Evolutionary conservation across 2,113 vertebrate genomes (phyloP).

Genomic region (Carassius gibelio): DNA sequence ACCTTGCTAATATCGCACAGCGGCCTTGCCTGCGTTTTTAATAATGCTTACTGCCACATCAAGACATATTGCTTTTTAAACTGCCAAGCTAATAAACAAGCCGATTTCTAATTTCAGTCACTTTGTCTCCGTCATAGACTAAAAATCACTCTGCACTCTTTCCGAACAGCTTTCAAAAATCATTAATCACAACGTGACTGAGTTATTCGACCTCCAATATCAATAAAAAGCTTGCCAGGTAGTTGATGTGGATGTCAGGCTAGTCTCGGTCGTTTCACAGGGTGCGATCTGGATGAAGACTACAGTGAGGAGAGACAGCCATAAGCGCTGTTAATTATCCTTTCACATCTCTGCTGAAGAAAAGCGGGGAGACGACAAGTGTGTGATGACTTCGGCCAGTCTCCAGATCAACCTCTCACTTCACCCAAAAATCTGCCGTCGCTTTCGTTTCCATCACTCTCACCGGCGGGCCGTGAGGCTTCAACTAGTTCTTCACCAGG

Average conservation of each 20-base stretch:
- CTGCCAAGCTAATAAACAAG: not conserved
- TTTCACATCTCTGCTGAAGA: slow-evolving; percentile 39
- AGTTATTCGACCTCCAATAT: slow-evolving; percentile 50
- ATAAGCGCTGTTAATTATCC: slow-evolving; percentile 44
- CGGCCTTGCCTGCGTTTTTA: slow-evolving; percentile 28
- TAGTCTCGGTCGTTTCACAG: slow-evolving; percentile 9
- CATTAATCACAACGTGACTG: slow-evolving; percentile 51
- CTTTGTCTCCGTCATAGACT: not conserved
- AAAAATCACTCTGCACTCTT: not conserved
- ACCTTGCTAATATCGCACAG: not conserved
- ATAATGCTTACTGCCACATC: slow-evolving; percentile 22
- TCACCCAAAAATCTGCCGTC: not conserved
- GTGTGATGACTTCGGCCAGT: slow-evolving; percentile 32
- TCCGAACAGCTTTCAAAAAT: slow-evolving; percentile 34
- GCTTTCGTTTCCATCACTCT: not conserved
- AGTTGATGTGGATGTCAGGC: slow-evolving; percentile 40
- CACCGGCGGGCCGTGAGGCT: not conserved
- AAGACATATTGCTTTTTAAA: not conserved
- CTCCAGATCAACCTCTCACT: slow-evolving; percentile 11
- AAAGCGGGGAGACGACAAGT: not conserved
- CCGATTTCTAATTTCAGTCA: slow-evolving; percentile 40
- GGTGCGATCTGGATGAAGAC: not conserved
- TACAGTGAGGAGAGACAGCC: slow-evolving; percentile 9
- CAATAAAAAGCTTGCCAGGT: slow-evolving; percentile 50
- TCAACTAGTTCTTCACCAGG: not conserved